A percentile compares a stretch with the other conserved stretches of the same genome.
Evolutionary conservation across 2,888 invertebrate genomes (phyloP).

Genomic region (Heliconius sara): DNA sequence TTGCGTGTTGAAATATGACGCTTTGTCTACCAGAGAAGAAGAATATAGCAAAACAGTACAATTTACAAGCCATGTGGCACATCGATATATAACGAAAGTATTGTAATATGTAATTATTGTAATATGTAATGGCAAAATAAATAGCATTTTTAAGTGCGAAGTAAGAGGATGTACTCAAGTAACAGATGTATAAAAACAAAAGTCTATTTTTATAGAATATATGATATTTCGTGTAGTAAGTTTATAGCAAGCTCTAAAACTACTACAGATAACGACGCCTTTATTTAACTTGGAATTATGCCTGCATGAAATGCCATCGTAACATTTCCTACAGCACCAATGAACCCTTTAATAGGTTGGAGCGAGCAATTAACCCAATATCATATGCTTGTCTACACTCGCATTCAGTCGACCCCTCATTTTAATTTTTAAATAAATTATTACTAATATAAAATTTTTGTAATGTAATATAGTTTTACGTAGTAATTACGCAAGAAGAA

Average conservation of each 20-base stretch:
- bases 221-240: background rate
- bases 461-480: background rate
- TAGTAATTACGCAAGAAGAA: background rate
- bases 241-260: background rate
- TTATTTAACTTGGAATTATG: constrained; percentile 17
- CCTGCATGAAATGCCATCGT: constrained; percentile 33
- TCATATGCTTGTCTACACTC: constrained; percentile 1
- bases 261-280: background rate
- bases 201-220: background rate
- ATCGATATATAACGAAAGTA: background rate
- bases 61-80: background rate
- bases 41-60: no score
- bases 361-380: constrained; percentile 32
- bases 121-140: no score
- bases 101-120: no score
- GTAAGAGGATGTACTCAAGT: background rate
- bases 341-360: constrained; percentile 33
- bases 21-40: no score
- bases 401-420: background rate
- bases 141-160: no score
- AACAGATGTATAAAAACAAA: background rate
- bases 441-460: constrained; percentile 4
- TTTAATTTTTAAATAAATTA: background rate
- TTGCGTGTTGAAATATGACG: no score
- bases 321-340: constrained; percentile 39